phyloP scores from a whole-genome alignment of 2,113 vertebrate genomes.

The Calypte anna region DNA sequence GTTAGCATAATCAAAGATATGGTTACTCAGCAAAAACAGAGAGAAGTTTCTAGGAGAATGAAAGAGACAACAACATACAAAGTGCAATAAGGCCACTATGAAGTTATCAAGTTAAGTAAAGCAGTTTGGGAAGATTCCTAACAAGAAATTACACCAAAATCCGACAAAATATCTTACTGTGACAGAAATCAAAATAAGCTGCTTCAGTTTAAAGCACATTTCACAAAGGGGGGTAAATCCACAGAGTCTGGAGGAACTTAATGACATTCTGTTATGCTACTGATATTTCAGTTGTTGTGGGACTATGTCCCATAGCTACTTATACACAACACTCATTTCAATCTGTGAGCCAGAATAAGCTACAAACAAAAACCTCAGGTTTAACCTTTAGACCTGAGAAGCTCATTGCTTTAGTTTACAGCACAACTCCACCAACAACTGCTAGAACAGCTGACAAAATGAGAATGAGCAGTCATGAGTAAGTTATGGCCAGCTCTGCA shows the following conservation, averaged over 20 bases:
- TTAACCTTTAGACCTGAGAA: slow-evolving; percentile 7
- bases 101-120: neutral
- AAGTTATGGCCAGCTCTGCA: neutral
- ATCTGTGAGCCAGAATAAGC: neutral
- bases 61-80: neutral
- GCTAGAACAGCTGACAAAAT: neutral
- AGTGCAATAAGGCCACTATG: neutral
- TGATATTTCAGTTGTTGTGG: neutral
- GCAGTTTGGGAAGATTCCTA: neutral
- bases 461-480: neutral
- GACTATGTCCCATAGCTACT: neutral
- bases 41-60: neutral
- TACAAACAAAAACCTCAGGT: slow-evolving; percentile 23
- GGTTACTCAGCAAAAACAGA: neutral
- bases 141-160: neutral
- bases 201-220: neutral
- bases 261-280: neutral
- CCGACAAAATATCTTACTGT: neutral
- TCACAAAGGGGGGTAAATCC: neutral
- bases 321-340: neutral
- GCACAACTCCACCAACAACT: neutral
- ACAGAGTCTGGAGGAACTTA: neutral
- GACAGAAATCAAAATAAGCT: neutral
- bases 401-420: neutral
- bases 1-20: neutral